Conservation (phyloP, 1,140 invertebrate species). For the Liolophura sinensis region DNA sequence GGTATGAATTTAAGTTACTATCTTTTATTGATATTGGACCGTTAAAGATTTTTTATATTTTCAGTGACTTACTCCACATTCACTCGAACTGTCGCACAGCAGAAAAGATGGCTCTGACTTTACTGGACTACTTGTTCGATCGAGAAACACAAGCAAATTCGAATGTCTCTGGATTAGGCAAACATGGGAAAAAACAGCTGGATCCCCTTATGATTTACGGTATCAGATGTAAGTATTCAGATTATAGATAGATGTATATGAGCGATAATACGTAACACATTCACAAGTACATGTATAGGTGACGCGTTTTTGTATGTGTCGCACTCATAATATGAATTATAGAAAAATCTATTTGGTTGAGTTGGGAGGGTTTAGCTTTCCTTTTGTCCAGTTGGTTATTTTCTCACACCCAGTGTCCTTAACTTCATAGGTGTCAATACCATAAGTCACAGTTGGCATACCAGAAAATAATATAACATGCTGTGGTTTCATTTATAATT, state of each 20-base stretch:
- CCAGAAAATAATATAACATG: too few species aligned
- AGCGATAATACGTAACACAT: too few species aligned
- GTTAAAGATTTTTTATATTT: slow-evolving; percentile 11
- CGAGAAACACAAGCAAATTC: slow-evolving; percentile 62
- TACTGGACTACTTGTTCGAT: slow-evolving; percentile 64
- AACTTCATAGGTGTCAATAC: too few species aligned
- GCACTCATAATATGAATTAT: too few species aligned
- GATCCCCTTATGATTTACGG: slow-evolving; percentile 65
- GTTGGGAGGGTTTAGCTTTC: too few species aligned
- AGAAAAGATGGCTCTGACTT: slow-evolving; percentile 65
- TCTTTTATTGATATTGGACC: not conserved
- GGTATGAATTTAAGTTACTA: not conserved
- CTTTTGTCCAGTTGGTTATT: too few species aligned
- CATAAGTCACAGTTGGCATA: too few species aligned
- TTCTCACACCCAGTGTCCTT: too few species aligned
- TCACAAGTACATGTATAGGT: too few species aligned
- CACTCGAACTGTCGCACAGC: slow-evolving; percentile 63
- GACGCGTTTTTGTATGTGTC: too few species aligned
- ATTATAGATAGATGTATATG: slow-evolving; percentile 1
- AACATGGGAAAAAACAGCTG: slow-evolving; percentile 64
- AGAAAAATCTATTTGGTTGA: too few species aligned
- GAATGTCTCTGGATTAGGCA: slow-evolving; percentile 64
- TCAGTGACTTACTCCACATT: slow-evolving; percentile 63
- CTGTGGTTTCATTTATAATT: too few species aligned
- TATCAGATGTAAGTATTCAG: slow-evolving; percentile 59